A percentile compares a stretch with the other conserved stretches of the same genome.
Evolutionary conservation across 2,113 vertebrate genomes (phyloP).

Genomic region (Siniperca chuatsi): DNA sequence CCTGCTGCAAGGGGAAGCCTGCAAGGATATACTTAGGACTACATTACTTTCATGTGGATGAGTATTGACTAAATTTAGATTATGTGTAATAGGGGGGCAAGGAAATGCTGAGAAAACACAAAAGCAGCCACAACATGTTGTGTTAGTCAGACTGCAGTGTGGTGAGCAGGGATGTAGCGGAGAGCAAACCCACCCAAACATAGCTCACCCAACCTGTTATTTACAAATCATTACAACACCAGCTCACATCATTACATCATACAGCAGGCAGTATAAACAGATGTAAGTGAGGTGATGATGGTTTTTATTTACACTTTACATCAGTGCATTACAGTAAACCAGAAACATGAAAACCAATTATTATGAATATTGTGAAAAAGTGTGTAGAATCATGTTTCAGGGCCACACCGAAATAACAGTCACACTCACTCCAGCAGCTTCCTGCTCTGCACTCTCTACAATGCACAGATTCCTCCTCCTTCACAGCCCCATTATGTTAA

Average conservation of each 20-base stretch:
- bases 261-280: neutral
- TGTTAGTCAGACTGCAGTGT: constrained; percentile 48
- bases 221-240: constrained; percentile 42
- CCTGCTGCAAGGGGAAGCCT: constrained; percentile 37
- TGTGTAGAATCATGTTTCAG: neutral
- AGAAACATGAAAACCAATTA: neutral
- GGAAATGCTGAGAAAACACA: constrained; percentile 64
- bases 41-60: constrained; percentile 69
- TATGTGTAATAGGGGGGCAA: constrained; percentile 18
- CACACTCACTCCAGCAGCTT: constrained; percentile 2
- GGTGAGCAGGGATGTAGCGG: constrained; percentile 22
- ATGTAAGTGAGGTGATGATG: constrained; percentile 20
- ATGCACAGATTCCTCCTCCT: constrained; percentile 21
- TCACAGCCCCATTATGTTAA: constrained; percentile 43
- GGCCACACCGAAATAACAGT: neutral
- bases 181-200: constrained; percentile 49
- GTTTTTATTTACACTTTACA: constrained; percentile 37
- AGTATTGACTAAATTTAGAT: constrained; percentile 67
- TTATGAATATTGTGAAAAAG: constrained; percentile 31
- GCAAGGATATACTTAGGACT: constrained; percentile 64
- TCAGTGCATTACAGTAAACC: constrained; percentile 19
- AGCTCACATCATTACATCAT: constrained; percentile 62
- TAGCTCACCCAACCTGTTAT: constrained; percentile 50
- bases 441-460: neutral
- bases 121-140: constrained; percentile 58